These are phyloP conservation scores for Agrotis puta DNA, from an alignment of 2,888 invertebrate genomes.

Conservation along the genomic window DNA sequence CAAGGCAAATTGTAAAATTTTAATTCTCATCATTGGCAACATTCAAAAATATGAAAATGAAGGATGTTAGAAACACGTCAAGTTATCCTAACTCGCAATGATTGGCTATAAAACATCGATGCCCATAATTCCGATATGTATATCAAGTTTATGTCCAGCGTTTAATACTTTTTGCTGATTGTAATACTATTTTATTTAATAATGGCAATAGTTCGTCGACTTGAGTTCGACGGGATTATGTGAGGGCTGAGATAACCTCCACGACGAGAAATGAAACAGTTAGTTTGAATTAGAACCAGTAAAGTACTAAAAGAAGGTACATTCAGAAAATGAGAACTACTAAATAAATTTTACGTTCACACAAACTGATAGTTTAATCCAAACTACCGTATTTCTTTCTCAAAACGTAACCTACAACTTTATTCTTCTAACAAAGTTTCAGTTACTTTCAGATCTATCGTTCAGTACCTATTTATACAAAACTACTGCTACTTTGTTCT, in stretches of 20 bases:
- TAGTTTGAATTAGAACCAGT: conserved; percentile 52
- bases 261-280: conserved; percentile 32
- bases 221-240: conserved; percentile 31
- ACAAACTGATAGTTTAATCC: conserved; percentile 33
- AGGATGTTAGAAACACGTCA: neutral
- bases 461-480: conserved; percentile 61
- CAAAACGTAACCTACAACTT: conserved; percentile 54
- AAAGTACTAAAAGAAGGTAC: conserved; percentile 29
- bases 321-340: conserved; percentile 43
- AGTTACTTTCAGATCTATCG: conserved; percentile 56
- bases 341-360: conserved; percentile 38
- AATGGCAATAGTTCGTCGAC: conserved; percentile 63
- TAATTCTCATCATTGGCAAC: conserved; percentile 25
- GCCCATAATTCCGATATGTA: conserved; percentile 77
- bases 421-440: conserved; percentile 61
- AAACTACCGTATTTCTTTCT: conserved; percentile 43
- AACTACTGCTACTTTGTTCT: conserved; percentile 62
- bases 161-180: conserved; percentile 60
- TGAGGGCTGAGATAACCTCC: conserved; percentile 30
- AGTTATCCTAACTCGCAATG: conserved; percentile 43
- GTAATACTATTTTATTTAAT: conserved; percentile 67
- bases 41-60: conserved; percentile 17
- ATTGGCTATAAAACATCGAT: conserved; percentile 49
- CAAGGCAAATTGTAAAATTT: conserved; percentile 20
- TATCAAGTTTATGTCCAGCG: conserved; percentile 67